These are phyloP conservation scores for Notodonta dromedarius DNA, from an alignment of 2,888 invertebrate genomes.

Conservation along the genomic window DNA sequence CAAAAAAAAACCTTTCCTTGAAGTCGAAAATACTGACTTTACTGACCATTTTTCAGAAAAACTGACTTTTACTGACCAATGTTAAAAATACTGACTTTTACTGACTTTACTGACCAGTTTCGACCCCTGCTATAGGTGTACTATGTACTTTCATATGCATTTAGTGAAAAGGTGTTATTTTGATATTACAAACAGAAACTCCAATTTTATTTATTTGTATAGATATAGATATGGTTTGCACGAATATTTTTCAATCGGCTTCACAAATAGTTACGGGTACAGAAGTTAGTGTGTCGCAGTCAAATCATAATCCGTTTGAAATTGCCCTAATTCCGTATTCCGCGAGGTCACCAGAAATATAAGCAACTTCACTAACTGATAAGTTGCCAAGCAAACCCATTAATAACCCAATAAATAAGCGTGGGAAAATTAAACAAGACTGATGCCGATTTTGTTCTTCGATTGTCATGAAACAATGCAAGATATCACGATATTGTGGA, in stretches of 20 bases:
- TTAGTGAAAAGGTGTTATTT: too few relatives aligned
- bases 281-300: conserved; percentile 18
- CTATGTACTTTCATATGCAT: too few relatives aligned
- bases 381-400: neutral
- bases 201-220: too few relatives aligned
- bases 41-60: too few relatives aligned
- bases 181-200: too few relatives aligned
- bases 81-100: too few relatives aligned
- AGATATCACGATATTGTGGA: neutral
- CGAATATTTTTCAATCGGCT: conserved; percentile 20
- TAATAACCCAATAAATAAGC: neutral
- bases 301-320: neutral
- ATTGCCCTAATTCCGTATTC: neutral
- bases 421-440: neutral
- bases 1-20: too few relatives aligned
- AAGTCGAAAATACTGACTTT: too few relatives aligned
- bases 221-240: conserved; percentile 17
- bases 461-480: neutral
- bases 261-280: conserved; percentile 16
- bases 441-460: neutral
- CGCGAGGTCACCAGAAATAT: neutral
- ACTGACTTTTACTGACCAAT: too few relatives aligned
- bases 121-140: too few relatives aligned
- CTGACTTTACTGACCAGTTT: too few relatives aligned
- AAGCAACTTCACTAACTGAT: neutral